Evolutionary conservation across 2,113 vertebrate genomes (phyloP).

Genomic region (Sorex fumeus): DNA sequence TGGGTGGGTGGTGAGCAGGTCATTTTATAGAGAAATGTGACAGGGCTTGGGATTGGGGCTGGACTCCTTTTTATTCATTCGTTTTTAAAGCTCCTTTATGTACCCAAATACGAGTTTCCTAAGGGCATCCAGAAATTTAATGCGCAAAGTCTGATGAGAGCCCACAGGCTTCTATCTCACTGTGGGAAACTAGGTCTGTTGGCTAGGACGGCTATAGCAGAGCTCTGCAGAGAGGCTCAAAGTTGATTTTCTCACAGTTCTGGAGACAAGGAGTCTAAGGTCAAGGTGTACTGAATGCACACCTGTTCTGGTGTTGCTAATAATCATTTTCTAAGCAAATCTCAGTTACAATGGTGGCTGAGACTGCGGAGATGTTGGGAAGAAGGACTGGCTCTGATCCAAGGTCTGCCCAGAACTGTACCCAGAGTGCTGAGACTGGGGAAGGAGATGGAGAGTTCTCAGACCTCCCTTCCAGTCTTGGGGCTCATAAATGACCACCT

Average conservation of each 20-base stretch:
- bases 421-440: not conserved
- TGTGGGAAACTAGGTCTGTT: not conserved
- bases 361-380: not conserved
- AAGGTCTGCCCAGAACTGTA: not conserved
- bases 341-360: fast-evolving
- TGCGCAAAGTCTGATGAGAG: too few species aligned
- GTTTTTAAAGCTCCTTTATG: too few species aligned
- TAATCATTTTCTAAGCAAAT: fast-evolving
- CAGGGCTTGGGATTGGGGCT: not conserved
- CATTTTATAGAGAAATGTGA: not conserved
- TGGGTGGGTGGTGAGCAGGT: not conserved
- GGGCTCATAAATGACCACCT: not conserved
- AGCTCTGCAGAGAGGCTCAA: not conserved
- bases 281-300: not conserved
- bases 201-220: not conserved
- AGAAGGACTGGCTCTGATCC: not conserved
- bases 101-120: too few species aligned
- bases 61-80: not conserved
- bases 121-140: too few species aligned
- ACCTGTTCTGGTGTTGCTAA: fast-evolving
- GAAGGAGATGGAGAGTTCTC: not conserved
- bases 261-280: not conserved
- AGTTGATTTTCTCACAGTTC: not conserved
- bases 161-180: too few species aligned
- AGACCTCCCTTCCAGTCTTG: too few species aligned